These are phyloP conservation scores for Ennomos fuscantarius DNA, from an alignment of 2,888 invertebrate species.

Conservation along the genomic window DNA sequence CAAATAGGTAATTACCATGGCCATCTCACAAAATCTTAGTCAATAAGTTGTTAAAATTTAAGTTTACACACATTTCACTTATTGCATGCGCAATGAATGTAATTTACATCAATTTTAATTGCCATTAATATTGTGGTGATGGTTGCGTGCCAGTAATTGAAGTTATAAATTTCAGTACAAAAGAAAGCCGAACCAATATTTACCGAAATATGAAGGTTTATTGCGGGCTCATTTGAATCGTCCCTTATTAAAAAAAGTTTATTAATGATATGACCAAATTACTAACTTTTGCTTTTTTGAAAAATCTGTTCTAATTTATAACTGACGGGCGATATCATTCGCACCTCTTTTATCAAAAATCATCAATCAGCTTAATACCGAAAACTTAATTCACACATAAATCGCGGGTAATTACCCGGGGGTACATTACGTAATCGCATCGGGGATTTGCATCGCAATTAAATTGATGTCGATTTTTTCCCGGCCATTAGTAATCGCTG, in stretches of 20 bases:
- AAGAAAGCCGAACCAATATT: conserved; percentile 47
- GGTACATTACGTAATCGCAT: conserved; percentile 29
- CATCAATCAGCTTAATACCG: neutral
- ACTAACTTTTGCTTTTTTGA: neutral
- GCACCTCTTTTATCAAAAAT: neutral
- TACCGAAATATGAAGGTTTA: neutral
- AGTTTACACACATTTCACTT: conserved; percentile 31
- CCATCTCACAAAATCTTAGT: too few species aligned
- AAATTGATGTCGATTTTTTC: conserved; percentile 65
- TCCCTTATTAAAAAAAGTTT: conserved; percentile 1
- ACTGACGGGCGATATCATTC: neutral
- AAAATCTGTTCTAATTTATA: conserved; percentile 1
- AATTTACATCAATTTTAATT: conserved; percentile 59
- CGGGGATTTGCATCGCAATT: conserved; percentile 56
- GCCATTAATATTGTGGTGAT: conserved; percentile 53
- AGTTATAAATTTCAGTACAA: conserved; percentile 50
- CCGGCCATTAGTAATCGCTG: conserved; percentile 60
- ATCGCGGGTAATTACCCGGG: conserved; percentile 35
- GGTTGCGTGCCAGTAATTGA: conserved; percentile 62
- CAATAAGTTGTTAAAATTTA: conserved; percentile 3
- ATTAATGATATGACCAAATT: neutral
- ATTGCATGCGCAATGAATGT: conserved; percentile 42
- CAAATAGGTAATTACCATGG: too few species aligned
- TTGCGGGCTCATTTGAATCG: conserved; percentile 1
- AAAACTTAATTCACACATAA: conserved; percentile 45